phyloP scores from a whole-genome alignment of 1,140 invertebrate species.

The Gonatopus flavifemur region DNA sequence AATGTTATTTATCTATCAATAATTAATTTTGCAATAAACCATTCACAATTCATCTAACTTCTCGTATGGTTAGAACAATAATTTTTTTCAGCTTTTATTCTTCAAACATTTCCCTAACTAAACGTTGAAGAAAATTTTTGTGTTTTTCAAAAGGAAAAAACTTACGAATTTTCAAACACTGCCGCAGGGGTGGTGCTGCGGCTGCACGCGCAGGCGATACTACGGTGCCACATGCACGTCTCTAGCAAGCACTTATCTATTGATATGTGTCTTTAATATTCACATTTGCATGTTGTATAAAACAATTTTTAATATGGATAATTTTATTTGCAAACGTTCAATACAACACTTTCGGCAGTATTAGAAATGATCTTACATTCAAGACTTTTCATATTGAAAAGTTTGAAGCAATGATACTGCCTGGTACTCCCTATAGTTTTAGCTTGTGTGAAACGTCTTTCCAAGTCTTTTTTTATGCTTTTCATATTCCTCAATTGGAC shows the following conservation, averaged over 20 bases:
- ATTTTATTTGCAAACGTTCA: neutral
- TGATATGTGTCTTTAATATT: too few species aligned
- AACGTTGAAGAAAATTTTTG: neutral
- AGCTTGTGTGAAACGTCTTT: neutral
- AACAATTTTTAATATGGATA: neutral
- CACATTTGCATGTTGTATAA: neutral
- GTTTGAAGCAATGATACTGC: neutral
- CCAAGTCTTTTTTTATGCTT: neutral
- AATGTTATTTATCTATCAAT: neutral
- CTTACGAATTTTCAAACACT: neutral
- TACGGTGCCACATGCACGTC: too few species aligned
- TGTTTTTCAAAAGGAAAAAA: neutral
- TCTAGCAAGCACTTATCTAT: neutral
- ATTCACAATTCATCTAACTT: neutral
- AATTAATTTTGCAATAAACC: slow-evolving; percentile 5
- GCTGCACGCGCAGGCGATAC: too few species aligned
- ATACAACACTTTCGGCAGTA: neutral
- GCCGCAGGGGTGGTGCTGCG: neutral
- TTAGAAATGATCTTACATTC: slow-evolving; percentile 1
- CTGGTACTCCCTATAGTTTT: neutral
- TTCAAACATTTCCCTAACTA: neutral
- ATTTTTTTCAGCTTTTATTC: neutral
- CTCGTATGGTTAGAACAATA: neutral
- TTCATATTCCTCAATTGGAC: neutral
- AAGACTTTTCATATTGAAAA: neutral